Evolutionary conservation across 2,113 vertebrate genomes (phyloP).

Genomic region (Tyto alba): DNA sequence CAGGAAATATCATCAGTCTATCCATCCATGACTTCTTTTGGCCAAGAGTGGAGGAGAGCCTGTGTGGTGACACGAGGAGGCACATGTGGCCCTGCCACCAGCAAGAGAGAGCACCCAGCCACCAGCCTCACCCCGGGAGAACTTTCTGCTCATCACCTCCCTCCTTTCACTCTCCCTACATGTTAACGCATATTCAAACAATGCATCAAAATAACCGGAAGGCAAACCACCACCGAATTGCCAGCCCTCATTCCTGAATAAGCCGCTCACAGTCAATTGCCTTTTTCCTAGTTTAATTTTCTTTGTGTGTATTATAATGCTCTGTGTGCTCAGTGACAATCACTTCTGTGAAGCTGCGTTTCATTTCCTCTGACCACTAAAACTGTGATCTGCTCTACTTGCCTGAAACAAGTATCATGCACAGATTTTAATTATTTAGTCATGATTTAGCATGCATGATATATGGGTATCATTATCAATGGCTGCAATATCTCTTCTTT

Average conservation of each 20-base stretch:
- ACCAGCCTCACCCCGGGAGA: not conserved
- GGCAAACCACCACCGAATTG: not conserved
- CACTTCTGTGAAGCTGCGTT: constrained; percentile 80
- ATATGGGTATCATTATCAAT: constrained; percentile 72
- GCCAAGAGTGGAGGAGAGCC: not conserved
- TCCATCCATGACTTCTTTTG: not conserved
- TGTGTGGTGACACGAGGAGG: not conserved
- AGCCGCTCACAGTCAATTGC: not conserved
- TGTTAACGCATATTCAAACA: not conserved
- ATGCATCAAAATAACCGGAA: constrained; percentile 8
- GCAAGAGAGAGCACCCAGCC: not conserved
- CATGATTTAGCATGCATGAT: constrained; percentile 54
- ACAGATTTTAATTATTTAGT: constrained; percentile 68
- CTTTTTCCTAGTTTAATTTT: constrained; percentile 24
- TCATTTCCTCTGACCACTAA: constrained; percentile 80
- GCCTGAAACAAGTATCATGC: constrained; percentile 54
- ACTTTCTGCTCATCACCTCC: not conserved
- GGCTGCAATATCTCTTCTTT: constrained; percentile 83
- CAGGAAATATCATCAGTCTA: not conserved
- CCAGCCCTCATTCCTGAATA: not conserved
- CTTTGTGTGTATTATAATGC: not conserved
- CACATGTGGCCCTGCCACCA: not conserved
- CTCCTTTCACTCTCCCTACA: not conserved
- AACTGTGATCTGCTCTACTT: constrained; percentile 73
- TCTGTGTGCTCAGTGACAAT: constrained; percentile 62